Base-by-base conservation (phyloP, 1,140 invertebrate species). In the Aricia agestis region DNA sequence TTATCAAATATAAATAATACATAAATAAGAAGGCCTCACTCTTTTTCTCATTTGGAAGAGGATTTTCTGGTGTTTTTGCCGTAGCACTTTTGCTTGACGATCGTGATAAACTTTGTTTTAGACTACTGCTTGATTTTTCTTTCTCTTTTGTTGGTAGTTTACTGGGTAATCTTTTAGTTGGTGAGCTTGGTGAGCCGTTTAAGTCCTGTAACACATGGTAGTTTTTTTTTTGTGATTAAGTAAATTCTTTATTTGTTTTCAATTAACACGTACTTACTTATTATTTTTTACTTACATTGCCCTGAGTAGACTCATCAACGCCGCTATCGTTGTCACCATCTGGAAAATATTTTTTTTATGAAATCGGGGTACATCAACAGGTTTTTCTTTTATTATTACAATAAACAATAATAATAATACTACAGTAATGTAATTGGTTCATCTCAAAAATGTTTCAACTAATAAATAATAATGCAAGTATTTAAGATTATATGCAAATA, bases 321-420 rank as follows among this genome's bases (percentile, higher is more conserved):
- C 94, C 95, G 86, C 95, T 96, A 80, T 96, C 95, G 80, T 96
- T 96, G 86, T 96, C 95, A 32, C 95, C 94, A 91, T 96, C 96
- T 96, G 92, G 73, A 93, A 94, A 63, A 52, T 1, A 4, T 11
- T 15, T 19, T 25, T 10, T 10, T 11, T 63, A 19, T 59, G 7
- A 63, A 19, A 11, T 31, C 9, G 6, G 25, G 1, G 10, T 66
- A 65, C 69, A 68, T 42, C 45, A 66, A 73, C 66, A 68, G 58
- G 41, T 32, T 71, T n/a, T 70, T 32, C n/a, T 25, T 1, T 25
- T 66, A 36, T 36, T 36, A 65, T 13, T 11, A 68, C 7, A 25
- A 2, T 10, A 69, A 36, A 61, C 18, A 15, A 10, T 10, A 18
- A 61, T 41, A 9, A 18, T 0, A 25, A 17, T 18, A 69, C 17